phyloP scores from a whole-genome alignment of 2,113 vertebrate species.

The Pipra filicauda region DNA sequence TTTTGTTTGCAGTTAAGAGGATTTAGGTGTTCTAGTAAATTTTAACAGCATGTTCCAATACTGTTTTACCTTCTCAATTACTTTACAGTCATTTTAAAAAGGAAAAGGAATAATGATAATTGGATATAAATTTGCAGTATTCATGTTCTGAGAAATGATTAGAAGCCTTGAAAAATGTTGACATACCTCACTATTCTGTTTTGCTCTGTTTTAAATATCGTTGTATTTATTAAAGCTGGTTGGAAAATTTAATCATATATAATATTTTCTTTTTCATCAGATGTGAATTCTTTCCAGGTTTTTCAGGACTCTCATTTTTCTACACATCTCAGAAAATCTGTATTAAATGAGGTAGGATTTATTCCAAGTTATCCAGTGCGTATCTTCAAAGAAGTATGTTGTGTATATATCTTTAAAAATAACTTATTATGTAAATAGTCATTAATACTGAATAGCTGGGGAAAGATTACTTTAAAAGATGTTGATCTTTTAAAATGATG shows the following conservation, averaged over 20 bases:
- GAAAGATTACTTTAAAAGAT: conserved; percentile 25
- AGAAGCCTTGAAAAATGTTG: conserved; percentile 43
- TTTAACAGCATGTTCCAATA: neutral
- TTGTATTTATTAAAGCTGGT: conserved; percentile 45
- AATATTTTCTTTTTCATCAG: conserved; percentile 63
- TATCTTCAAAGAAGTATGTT: conserved; percentile 56
- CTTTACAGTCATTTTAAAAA: neutral
- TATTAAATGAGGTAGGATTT: conserved; percentile 62
- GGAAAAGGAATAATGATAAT: neutral
- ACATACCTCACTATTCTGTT: conserved; percentile 30
- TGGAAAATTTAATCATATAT: conserved; percentile 56
- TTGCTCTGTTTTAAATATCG: conserved; percentile 58
- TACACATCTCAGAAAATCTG: conserved; percentile 53
- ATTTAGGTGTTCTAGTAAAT: neutral
- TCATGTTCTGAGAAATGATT: neutral
- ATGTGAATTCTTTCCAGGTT: conserved; percentile 60
- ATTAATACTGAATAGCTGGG: conserved; percentile 42
- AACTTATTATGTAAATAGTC: conserved; percentile 46
- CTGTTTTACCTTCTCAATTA: neutral
- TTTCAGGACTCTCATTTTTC: conserved; percentile 55
- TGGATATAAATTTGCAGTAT: neutral
- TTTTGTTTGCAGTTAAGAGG: neutral
- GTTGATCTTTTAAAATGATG: neutral
- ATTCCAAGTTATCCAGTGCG: conserved; percentile 48
- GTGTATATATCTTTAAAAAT: conserved; percentile 36